These are phyloP conservation scores for Ceyx margarethae DNA, from an alignment of 2,113 vertebrate genomes.

Conservation along the genomic window DNA sequence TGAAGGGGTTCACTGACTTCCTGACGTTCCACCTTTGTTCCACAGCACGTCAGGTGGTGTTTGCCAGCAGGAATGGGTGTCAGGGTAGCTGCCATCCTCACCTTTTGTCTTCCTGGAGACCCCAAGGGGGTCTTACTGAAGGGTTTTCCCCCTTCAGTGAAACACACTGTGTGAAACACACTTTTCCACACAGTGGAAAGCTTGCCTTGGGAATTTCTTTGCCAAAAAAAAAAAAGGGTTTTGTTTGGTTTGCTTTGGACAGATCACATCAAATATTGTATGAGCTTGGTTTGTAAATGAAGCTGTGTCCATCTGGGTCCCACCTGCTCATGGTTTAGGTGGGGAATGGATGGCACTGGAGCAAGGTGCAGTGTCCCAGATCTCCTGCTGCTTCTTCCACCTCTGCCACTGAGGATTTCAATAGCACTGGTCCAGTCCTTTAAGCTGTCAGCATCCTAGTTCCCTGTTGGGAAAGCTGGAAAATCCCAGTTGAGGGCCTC, in stretches of 20 bases:
- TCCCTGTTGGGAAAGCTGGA: slow-evolving; percentile 25
- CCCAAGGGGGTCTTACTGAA: background rate
- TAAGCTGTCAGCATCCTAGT: background rate
- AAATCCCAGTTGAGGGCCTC: background rate
- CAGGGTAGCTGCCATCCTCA: slow-evolving; percentile 20
- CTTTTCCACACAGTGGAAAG: background rate
- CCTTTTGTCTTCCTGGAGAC: background rate
- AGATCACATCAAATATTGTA: background rate
- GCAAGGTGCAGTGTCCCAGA: background rate
- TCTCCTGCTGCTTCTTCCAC: background rate
- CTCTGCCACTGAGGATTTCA: background rate
- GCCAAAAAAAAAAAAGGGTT: background rate
- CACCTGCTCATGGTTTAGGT: background rate
- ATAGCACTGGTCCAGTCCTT: background rate
- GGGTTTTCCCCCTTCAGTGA: background rate
- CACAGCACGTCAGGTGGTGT: slow-evolving; percentile 57
- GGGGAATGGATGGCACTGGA: background rate
- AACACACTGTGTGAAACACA: no score
- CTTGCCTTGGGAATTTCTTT: background rate
- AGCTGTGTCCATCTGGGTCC: background rate
- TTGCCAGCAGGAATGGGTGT: slow-evolving; percentile 19
- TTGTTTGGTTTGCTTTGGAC: background rate
- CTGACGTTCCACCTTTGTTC: slow-evolving; percentile 45
- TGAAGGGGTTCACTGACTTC: slow-evolving; percentile 52
- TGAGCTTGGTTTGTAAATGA: background rate